A percentile compares a stretch with the other conserved stretches of the same genome.
Conservation (phyloP, 2,797 vertebrate species). For the Ataeniobius toweri region DNA sequence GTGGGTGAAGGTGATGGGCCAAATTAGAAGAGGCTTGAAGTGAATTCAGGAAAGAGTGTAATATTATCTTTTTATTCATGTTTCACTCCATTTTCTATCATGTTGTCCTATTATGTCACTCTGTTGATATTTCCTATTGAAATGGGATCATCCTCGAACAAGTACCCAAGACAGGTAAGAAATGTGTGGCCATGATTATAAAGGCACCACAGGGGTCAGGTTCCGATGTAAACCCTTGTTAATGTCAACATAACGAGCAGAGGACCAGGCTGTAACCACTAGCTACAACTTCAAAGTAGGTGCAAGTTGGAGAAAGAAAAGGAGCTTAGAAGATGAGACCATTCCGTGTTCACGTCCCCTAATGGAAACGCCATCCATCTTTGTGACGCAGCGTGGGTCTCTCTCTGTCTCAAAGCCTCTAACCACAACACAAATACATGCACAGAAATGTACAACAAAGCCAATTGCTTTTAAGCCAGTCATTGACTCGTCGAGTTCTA, state of each 20-base stretch:
- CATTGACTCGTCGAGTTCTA: conserved; percentile 94
- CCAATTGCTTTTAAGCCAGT: conserved; percentile 92
- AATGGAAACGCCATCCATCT: conserved; percentile 89
- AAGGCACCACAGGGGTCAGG: conserved; percentile 89
- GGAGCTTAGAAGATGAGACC: conserved; percentile 86
- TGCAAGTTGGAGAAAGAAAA: conserved; percentile 74
- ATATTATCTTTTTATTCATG: conserved; percentile 65
- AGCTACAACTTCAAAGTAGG: conserved; percentile 93
- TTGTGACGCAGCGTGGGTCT: conserved; percentile 87
- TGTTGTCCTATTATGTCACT: conserved; percentile 74
- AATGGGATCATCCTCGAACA: conserved; percentile 82
- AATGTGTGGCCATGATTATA: conserved; percentile 80
- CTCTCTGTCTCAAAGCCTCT: conserved; percentile 85
- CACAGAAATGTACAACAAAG: conserved; percentile 98
- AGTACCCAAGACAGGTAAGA: conserved; percentile 88
- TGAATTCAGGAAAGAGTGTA: conserved; percentile 65
- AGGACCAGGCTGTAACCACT: conserved; percentile 83
- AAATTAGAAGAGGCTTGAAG: conserved; percentile 83
- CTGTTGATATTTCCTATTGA: conserved; percentile 79
- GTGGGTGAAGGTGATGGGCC: conserved; percentile 75
- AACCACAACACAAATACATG: conserved; percentile 89
- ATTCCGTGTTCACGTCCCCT: conserved; percentile 85
- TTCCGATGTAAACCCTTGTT: conserved; percentile 87
- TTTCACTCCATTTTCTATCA: conserved; percentile 67
- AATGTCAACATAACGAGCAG: conserved; percentile 92